These are phyloP conservation scores for Scolopax rusticola DNA, from an alignment of 2,797 vertebrate species.

Conservation along the genomic window DNA sequence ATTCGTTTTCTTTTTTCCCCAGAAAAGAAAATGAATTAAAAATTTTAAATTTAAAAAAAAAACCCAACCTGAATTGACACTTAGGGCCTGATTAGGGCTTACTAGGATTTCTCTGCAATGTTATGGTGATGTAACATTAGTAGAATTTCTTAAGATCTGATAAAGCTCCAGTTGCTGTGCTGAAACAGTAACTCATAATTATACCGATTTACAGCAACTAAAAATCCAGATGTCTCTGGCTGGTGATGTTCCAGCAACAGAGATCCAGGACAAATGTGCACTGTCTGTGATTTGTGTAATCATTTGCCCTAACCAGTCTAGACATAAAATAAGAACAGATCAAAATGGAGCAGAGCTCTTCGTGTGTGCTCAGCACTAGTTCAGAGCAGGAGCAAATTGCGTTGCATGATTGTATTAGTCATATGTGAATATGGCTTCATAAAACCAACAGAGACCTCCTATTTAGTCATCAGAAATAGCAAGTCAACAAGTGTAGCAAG, in stretches of 20 bases:
- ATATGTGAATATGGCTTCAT: too few species aligned
- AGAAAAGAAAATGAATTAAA: background rate
- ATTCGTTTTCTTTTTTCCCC: too few species aligned
- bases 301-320: background rate
- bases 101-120: background rate
- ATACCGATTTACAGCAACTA: background rate
- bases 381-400: background rate
- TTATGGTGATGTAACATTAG: fast-evolving
- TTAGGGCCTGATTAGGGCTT: background rate
- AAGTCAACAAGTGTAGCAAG: background rate
- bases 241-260: background rate
- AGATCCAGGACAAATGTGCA: background rate
- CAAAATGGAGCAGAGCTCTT: background rate
- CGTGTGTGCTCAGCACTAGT: fast-evolving
- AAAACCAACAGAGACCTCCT: background rate
- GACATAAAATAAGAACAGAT: background rate
- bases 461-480: background rate
- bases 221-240: background rate
- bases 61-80: background rate
- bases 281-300: background rate
- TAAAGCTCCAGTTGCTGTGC: background rate
- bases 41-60: background rate
- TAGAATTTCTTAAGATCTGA: background rate
- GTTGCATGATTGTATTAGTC: background rate
- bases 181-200: background rate